Conservation (phyloP, 2,888 invertebrate genomes). For the Junonia oenone region DNA sequence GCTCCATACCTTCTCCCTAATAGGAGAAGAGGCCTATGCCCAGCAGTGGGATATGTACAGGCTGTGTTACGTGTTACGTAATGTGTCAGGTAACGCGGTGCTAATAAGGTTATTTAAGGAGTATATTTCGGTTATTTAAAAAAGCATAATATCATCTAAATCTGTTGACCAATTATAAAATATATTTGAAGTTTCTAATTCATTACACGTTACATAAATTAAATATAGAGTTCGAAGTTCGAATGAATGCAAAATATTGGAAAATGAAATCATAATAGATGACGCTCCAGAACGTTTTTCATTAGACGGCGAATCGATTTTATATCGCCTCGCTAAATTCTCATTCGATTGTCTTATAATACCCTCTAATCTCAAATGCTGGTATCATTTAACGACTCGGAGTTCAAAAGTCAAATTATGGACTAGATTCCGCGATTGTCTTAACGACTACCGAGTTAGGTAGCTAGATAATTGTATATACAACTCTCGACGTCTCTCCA, state of each 20-base stretch:
- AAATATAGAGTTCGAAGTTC: neutral
- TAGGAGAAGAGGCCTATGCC: no score
- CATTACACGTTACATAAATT: neutral
- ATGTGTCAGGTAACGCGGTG: neutral
- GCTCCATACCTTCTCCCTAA: no score
- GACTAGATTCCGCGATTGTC: conserved; percentile 4
- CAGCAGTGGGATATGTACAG: no score
- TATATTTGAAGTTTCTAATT: neutral
- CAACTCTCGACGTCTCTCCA: neutral
- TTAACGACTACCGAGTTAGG: conserved; percentile 3
- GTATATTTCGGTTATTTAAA: neutral
- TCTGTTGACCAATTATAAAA: neutral
- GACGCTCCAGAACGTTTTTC: neutral
- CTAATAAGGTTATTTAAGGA: no score
- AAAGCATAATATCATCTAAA: neutral
- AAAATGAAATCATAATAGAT: neutral
- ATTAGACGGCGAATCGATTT: neutral
- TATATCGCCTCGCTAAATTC: neutral
- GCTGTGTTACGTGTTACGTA: no score
- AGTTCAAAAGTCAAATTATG: conserved; percentile 1
- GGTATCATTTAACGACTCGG: conserved; percentile 1
- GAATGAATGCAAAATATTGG: neutral
- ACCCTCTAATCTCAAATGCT: neutral
- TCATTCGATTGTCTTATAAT: neutral
- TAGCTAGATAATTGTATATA: neutral